Evolutionary conservation across 2,888 invertebrate species (phyloP), one percentile per base, ranked within the genome.

Genomic region (Nomada hirtipes): DNA sequence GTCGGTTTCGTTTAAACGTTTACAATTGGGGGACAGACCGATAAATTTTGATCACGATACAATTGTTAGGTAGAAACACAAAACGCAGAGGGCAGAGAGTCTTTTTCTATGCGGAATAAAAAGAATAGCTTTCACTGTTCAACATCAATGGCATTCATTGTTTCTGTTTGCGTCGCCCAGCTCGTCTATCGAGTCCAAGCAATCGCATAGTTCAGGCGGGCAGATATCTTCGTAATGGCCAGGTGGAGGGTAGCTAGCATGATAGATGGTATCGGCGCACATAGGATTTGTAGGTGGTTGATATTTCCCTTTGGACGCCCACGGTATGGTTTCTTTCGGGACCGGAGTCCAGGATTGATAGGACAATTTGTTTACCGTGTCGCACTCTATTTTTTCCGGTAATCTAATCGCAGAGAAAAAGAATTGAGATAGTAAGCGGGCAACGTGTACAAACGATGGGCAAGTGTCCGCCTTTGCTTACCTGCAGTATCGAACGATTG

Each of bases 331-430:
- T 72, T 90, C 90, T 67, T 91, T 93, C 2, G 90, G 89, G 10
- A 61, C 60, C 9, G 90, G 83, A 1, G 87, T 71, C 92, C 92
- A 94, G 9, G 90, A 79, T 74, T 90, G 91, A 81, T 91, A 94
- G 4, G 94, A 94, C 53, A 94, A 80, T 79, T 93, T 92, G 57
- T 92, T 94, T 18, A 93, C 82, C 1, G 94, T 94, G 2, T 93
- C 92, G 4, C 75, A 82, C 3, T 93, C 93, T 11, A 94, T 77
- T 71, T 94, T 94, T 4, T 79, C 81, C 2, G 86, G 79, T 11
- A 91, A 90, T 72, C 93, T 93, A 67, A 18, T 15, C 47, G 15
- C 47, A 4, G 42, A 59, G 55, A 20, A 36, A 44, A n/a, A 55
- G 13, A 44, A n/a, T 47, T 15, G 15, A 15, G 15, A 18, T 11